A percentile compares a stretch with the other conserved stretches of the same genome.
Conservation (phyloP, 2,888 invertebrate species). For the Phrixothrix hirtus region DNA sequence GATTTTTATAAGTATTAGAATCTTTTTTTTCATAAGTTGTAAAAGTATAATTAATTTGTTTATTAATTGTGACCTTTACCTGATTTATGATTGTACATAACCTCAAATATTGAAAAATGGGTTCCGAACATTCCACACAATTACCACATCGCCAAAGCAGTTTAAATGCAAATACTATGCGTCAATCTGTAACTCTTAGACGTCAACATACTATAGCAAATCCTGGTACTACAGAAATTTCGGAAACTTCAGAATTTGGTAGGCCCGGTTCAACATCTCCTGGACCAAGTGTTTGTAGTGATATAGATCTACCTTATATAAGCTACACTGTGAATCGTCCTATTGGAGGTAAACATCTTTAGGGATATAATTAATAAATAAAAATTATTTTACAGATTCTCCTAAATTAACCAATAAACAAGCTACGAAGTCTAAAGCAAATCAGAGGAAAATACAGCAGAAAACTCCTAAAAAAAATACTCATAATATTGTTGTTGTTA, state of each 20-base stretch:
- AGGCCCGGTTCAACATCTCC: slow-evolving; percentile 79
- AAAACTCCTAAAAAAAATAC: slow-evolving; percentile 59
- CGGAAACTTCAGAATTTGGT: slow-evolving; percentile 49
- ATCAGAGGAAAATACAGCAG: slow-evolving; percentile 51
- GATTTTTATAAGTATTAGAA: too few species aligned
- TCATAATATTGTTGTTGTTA: slow-evolving; percentile 82
- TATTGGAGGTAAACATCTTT: slow-evolving; percentile 83
- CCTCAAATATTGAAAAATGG: slow-evolving; percentile 42
- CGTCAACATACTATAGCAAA: slow-evolving; percentile 56
- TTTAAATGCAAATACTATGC: slow-evolving; percentile 30
- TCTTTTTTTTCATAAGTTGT: too few species aligned
- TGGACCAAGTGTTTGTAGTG: slow-evolving; percentile 85
- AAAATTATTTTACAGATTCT: slow-evolving; percentile 64
- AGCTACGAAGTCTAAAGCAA: slow-evolving; percentile 46
- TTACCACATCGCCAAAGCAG: slow-evolving; percentile 43
- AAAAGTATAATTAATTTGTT: too few species aligned
- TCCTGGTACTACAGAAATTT: slow-evolving; percentile 46
- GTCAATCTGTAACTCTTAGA: slow-evolving; percentile 43
- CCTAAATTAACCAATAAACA: slow-evolving; percentile 75
- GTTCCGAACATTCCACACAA: slow-evolving; percentile 53
- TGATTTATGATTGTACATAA: too few species aligned
- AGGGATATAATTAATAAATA: slow-evolving; percentile 66
- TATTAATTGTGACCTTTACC: too few species aligned
- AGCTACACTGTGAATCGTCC: slow-evolving; percentile 89
- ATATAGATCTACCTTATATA: slow-evolving; percentile 87